Base-by-base conservation (phyloP, 2,888 invertebrate species). In the Brachypalpus laphriformis region DNA sequence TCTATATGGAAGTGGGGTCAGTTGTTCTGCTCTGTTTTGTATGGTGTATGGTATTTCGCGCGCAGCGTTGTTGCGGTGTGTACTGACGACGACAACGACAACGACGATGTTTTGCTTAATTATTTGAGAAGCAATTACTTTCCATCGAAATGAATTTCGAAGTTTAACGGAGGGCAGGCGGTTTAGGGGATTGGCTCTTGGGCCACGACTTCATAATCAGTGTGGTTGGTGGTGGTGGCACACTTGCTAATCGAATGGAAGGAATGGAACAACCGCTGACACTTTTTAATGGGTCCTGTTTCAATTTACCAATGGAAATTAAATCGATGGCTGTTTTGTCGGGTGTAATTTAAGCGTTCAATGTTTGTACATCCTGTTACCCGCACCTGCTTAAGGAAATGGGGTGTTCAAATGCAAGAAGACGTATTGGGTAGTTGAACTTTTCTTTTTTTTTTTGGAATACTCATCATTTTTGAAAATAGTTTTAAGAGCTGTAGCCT, bases 71-170 rank as follows among this genome's bases (percentile, higher is more conserved):
- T 25, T 76, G 77, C 18, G 83, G 72, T 72, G 8, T 83, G 74
- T 83, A 65, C 45, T 59, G 16, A 31, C 59, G 4, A n/a, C 49
- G 31, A 22, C 68, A 28, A 34, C 34, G 40, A 9, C 40, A 20
- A 42, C 70, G 42, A 65, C 71, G 51, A 76, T 81, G 85, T 85
- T 85, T 83, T 76, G 45, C 76, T 85, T 85, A 85, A 85, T 85
- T 85, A 85, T 80, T 81, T 85, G 80, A 76, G 80, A 85, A 85
- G 81, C 85, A 85, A 85, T 85, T 80, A 85, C 80, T 76, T 85
- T 71, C 70, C 57, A 71, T 75, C 75, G 85, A 85, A 80, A 80
- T 75, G 85, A 85, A 85, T 81, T 85, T 85, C 80, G 51, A 34
- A 31, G 63, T 57, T 54, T 57, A 56, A 42, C 75, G 25, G 20